Conservation (phyloP, 1,140 invertebrate species). For the Pseudomyrmex gracilis region DNA sequence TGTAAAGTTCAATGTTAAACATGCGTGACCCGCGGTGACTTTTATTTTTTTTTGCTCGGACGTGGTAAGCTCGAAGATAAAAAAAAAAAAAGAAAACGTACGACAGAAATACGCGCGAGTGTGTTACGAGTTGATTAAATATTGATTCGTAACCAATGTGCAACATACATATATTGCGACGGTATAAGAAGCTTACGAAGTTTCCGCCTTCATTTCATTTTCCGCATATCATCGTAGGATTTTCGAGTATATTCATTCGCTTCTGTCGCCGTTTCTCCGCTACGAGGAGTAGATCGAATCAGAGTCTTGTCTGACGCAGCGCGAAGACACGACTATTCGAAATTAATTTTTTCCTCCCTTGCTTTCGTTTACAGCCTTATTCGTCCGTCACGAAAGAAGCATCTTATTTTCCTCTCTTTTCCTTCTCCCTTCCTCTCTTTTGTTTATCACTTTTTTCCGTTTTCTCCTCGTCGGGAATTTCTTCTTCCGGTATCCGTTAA, state of each 20-base stretch:
- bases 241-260: slow-evolving; percentile 45
- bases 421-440: background rate
- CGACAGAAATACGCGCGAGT: background rate
- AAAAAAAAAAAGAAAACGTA: no score
- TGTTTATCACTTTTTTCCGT: slow-evolving; percentile 18
- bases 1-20: no score
- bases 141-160: slow-evolving; percentile 72
- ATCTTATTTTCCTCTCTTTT: slow-evolving; percentile 7
- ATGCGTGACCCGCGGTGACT: no score
- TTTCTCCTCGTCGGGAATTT: background rate
- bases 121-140: slow-evolving; percentile 63
- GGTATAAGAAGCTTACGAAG: slow-evolving; percentile 66
- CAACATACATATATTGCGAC: slow-evolving; percentile 29
- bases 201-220: slow-evolving; percentile 70
- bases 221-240: slow-evolving; percentile 55
- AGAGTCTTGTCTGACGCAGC: slow-evolving; percentile 60
- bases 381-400: slow-evolving; percentile 14
- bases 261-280: slow-evolving; percentile 9
- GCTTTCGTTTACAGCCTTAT: slow-evolving; percentile 6
- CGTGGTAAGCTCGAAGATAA: background rate
- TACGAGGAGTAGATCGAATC: slow-evolving; percentile 53
- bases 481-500: slow-evolving; percentile 21
- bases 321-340: slow-evolving; percentile 48
- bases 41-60: background rate
- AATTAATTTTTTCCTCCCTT: slow-evolving; percentile 65